Evolutionary conservation across 2,888 invertebrate genomes (phyloP).

Genomic region (Epistrophe grossulariae): DNA sequence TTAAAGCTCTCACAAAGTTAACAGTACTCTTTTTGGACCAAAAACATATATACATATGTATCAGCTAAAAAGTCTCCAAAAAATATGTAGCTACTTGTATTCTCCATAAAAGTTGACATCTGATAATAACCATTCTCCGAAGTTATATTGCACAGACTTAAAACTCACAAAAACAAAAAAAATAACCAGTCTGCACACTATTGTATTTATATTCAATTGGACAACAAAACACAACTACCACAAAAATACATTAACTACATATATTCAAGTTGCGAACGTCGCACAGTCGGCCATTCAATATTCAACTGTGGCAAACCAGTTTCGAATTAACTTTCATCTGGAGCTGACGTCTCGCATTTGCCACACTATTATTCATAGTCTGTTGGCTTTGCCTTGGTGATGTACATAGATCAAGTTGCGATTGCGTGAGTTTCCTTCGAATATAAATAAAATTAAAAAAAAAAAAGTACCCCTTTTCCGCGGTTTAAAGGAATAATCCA

Average conservation of each 20-base stretch:
- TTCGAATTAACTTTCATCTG: slow-evolving; percentile 83
- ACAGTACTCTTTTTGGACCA: slow-evolving; percentile 25
- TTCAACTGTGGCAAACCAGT: slow-evolving; percentile 80
- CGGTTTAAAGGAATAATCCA: slow-evolving; percentile 22
- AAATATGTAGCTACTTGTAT: slow-evolving; percentile 47
- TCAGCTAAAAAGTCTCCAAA: slow-evolving; percentile 65
- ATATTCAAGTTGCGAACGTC: slow-evolving; percentile 47
- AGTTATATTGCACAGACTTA: slow-evolving; percentile 56
- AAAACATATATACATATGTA: slow-evolving; percentile 18
- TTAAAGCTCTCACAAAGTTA: slow-evolving; percentile 5
- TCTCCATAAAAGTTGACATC: slow-evolving; percentile 69
- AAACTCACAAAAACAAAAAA: slow-evolving; percentile 36
- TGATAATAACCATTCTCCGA: slow-evolving; percentile 53
- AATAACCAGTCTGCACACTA: slow-evolving; percentile 56
- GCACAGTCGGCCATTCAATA: slow-evolving; percentile 60
- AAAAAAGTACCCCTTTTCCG: slow-evolving; percentile 17
- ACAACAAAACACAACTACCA: slow-evolving; percentile 24
- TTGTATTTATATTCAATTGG: slow-evolving; percentile 23
- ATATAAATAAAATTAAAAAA: background rate
- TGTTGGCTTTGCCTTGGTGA: slow-evolving; percentile 66
- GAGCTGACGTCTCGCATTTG: slow-evolving; percentile 81
- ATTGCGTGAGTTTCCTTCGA: slow-evolving; percentile 54
- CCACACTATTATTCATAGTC: slow-evolving; percentile 75
- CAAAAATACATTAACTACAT: background rate
- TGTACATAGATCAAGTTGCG: slow-evolving; percentile 63